phyloP scores from a whole-genome alignment of 2,888 invertebrate genomes.

The Agrotis exclamationis region DNA sequence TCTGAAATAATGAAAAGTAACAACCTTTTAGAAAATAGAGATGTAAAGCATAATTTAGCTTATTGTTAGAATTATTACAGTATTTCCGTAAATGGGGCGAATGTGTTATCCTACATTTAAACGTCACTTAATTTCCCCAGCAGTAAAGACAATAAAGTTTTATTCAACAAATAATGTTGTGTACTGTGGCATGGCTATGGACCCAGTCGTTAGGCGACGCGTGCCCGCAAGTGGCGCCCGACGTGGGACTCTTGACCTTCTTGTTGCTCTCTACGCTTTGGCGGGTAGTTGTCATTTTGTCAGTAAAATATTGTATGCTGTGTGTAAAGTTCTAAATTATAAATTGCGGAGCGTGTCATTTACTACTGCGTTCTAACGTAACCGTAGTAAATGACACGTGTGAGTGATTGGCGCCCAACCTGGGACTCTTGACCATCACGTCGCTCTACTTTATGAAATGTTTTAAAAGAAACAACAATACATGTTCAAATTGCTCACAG shows the following conservation, averaged over 20 bases:
- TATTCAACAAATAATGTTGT: slow-evolving; percentile 53
- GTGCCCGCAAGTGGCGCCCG: slow-evolving; percentile 62
- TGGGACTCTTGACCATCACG: neutral
- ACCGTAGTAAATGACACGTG: neutral
- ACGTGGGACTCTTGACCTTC: slow-evolving; percentile 50
- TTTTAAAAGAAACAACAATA: neutral
- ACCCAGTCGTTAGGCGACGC: slow-evolving; percentile 40
- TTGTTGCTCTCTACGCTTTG: slow-evolving; percentile 5
- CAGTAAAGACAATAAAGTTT: slow-evolving; percentile 47
- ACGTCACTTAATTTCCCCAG: slow-evolving; percentile 29
- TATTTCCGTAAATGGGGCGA: neutral
- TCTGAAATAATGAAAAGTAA: neutral
- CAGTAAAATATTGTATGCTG: neutral
- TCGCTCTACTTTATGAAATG: neutral
- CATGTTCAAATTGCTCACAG: no score
- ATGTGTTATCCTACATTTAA: slow-evolving; percentile 33
- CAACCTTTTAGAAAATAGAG: neutral
- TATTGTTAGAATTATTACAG: slow-evolving; percentile 15
- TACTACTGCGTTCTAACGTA: no score
- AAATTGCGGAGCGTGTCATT: no score
- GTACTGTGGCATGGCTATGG: slow-evolving; percentile 15
- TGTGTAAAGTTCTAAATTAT: neutral
- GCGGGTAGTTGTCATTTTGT: neutral
- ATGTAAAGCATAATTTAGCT: no score
- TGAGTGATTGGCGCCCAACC: neutral